Evolutionary conservation across 2,113 vertebrate species (phyloP).

Genomic region (Toxotes jaculatrix): DNA sequence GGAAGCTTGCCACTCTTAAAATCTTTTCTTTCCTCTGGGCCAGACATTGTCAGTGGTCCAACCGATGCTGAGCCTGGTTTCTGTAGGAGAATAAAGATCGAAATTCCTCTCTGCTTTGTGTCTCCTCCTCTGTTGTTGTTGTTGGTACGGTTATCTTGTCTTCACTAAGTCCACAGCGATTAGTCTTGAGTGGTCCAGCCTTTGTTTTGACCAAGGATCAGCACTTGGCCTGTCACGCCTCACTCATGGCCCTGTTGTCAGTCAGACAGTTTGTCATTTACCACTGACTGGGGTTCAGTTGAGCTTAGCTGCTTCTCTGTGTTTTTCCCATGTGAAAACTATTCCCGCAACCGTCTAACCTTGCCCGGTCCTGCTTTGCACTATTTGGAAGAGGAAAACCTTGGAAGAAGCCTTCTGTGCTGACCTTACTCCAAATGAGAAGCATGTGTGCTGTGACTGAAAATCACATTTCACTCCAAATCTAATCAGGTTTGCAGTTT

Average conservation of each 20-base stretch:
- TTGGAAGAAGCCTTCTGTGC: slow-evolving; percentile 38
- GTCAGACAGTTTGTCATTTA: slow-evolving; percentile 38
- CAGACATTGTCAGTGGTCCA: slow-evolving; percentile 51
- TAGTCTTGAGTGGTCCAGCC: slow-evolving; percentile 58
- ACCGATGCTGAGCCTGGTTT: slow-evolving; percentile 37
- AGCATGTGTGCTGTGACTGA: slow-evolving; percentile 74
- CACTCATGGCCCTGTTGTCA: slow-evolving; percentile 37
- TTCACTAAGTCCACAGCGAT: slow-evolving; percentile 62
- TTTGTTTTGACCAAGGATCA: slow-evolving; percentile 57
- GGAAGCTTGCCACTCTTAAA: slow-evolving; percentile 55
- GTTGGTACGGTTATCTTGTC: slow-evolving; percentile 44
- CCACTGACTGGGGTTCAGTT: slow-evolving; percentile 4
- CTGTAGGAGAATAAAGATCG: slow-evolving; percentile 31
- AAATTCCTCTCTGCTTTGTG: slow-evolving; percentile 57
- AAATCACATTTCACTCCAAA: slow-evolving; percentile 75
- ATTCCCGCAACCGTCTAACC: not conserved
- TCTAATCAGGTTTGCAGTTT: slow-evolving; percentile 70
- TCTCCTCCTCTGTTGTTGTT: slow-evolving; percentile 45
- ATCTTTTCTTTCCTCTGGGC: slow-evolving; percentile 47
- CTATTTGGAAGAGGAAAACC: slow-evolving; percentile 26
- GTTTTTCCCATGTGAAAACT: slow-evolving; percentile 27
- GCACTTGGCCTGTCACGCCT: slow-evolving; percentile 27
- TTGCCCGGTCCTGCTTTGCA: slow-evolving; percentile 21
- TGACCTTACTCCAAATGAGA: slow-evolving; percentile 70
- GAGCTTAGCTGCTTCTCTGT: not conserved